Percentiles rank a stretch among this genome's conserved stretches.
Evolutionary conservation across 2,888 invertebrate species (phyloP).

Genomic region (Arctia plantaginis): DNA sequence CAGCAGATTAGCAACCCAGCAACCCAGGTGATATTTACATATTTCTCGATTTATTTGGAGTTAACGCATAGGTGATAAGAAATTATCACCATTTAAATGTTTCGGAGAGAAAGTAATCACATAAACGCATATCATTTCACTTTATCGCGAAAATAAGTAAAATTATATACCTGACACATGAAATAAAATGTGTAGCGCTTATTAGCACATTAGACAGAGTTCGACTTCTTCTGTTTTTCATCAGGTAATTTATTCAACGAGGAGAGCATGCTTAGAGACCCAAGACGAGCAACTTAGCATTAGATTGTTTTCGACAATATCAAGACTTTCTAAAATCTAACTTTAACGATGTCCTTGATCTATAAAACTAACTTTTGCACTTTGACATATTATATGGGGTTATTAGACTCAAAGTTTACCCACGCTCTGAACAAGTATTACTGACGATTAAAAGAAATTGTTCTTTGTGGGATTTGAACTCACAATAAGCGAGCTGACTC

Average conservation of each 20-base stretch:
- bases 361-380: not conserved
- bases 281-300: not conserved
- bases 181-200: not conserved
- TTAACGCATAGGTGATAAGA: not conserved
- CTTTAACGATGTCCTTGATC: not conserved
- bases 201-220: no score
- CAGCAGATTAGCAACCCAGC: not conserved
- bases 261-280: no score
- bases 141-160: not conserved
- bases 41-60: not conserved
- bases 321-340: not conserved
- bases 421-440: not conserved
- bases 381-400: not conserved
- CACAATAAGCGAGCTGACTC: conserved; percentile 14
- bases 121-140: not conserved
- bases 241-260: not conserved
- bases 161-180: not conserved
- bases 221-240: not conserved
- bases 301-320: not conserved
- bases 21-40: not conserved
- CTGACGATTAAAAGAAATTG: not conserved
- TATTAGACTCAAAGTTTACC: not conserved
- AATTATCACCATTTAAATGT: not conserved
- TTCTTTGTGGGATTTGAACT: not conserved
- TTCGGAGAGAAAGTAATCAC: not conserved